Percentiles rank a stretch among this genome's conserved stretches.
Conservation (phyloP, 2,797 vertebrate species). For the Takifugu rubripes region DNA sequence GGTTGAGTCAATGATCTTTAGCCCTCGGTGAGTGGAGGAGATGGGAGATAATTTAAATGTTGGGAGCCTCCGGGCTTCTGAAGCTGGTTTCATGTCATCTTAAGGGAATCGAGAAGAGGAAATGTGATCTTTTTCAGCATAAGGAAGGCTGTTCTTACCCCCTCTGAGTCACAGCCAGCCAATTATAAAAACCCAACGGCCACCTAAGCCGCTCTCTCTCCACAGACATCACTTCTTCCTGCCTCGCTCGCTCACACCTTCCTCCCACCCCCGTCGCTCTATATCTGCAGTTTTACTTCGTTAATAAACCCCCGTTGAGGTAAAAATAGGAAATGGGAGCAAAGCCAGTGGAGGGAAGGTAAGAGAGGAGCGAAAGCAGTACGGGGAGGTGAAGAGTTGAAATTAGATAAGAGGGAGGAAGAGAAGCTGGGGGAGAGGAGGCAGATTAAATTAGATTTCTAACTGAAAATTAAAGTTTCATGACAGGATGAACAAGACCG, state of each 20-base stretch:
- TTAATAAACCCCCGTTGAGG: slow-evolving; percentile 44
- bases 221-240: slow-evolving; percentile 11
- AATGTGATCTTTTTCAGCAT: slow-evolving; percentile 46
- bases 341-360: background rate
- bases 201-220: slow-evolving; percentile 34
- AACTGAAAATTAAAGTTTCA: slow-evolving; percentile 38
- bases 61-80: slow-evolving; percentile 45
- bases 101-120: slow-evolving; percentile 40
- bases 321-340: slow-evolving; percentile 17
- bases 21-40: slow-evolving; percentile 52
- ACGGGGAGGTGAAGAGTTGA: background rate
- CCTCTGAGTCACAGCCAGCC: slow-evolving; percentile 60
- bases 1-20: slow-evolving; percentile 61
- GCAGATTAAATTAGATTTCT: too few species aligned
- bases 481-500: slow-evolving; percentile 21
- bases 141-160: slow-evolving; percentile 44
- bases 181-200: slow-evolving; percentile 63
- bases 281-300: slow-evolving; percentile 19
- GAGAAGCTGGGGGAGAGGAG: background rate
- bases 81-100: slow-evolving; percentile 59
- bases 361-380: background rate
- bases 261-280: background rate
- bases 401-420: slow-evolving; percentile 11
- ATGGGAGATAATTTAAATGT: slow-evolving; percentile 60
- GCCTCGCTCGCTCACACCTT: slow-evolving; percentile 17